Evolutionary conservation across 2,797 vertebrate species (phyloP), one percentile per base, ranked within the genome.

Genomic region (Poeciliopsis presidionis): DNA sequence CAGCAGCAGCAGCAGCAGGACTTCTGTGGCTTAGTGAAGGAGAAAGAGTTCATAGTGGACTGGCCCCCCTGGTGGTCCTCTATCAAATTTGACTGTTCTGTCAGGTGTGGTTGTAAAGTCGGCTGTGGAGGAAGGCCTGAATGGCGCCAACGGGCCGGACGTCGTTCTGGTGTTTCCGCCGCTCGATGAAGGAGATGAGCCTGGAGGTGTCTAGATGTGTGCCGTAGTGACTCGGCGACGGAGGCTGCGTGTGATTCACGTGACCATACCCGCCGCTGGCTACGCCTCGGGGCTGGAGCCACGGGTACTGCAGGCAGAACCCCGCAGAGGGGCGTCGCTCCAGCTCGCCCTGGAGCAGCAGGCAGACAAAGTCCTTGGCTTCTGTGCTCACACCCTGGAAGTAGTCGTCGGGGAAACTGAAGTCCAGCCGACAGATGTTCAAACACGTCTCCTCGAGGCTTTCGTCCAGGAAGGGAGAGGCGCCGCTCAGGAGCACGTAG

Each of bases 401-500:
- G 96, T 98, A 98, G 92, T 98, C 97, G 82, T 97, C 97, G 3
- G 97, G 97, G 96, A 98, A 98, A 90, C 97, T 98, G 94, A 98
- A 98, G 95, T 98, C 97, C 93, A 98, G 95, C 72, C 97, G 97
- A 92, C 97, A 98, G 96, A 98, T 97, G 95, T 98, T 98, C 90
- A 98, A 95, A 94, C 97, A 98, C 61, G 97, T 98, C 96, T 98
- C 97, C 90, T 98, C 97, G 93, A 97, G 93, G 12, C 97, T 98
- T 95, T 98, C 97, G 51, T 98, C 97, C 93, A 98, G 95, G 95
- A 98, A 98, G 91, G 97, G 97, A 90, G 97, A 98, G 78, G 97
- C 97, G 2, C 97, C 97, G 22, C 97, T 98, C 74, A 98, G 97
- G 84, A 98, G 92, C 77, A 98, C 97, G 0, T 98, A 98, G 0